Base-by-base conservation (phyloP, 2,113 vertebrate species). In the Spea bombifrons region DNA sequence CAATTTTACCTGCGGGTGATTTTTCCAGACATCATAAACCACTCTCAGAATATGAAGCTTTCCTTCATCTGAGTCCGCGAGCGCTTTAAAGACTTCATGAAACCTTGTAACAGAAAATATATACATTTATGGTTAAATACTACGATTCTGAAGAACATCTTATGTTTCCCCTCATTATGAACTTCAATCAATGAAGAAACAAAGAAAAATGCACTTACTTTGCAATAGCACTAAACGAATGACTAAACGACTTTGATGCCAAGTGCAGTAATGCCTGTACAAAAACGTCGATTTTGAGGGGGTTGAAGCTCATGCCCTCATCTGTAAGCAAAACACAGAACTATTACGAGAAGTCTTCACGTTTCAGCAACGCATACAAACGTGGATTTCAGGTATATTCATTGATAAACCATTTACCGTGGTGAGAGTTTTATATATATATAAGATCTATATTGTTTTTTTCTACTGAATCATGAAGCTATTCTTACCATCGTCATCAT, bases 231-330 rank as follows among this genome's bases (percentile, higher is more conserved):
- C 96, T 98, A 89, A 99, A 99, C 49, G 97, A 98, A 83, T 99
- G 96, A 88, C 97, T 99, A 88, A 97, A 98, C 16, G 97, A 99
- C 77, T 99, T 99, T 63, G 96, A 93, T 12, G 97, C 97, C 84
- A 99, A 87, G 75, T 97, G 92, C 45, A 99, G 95, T 50, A 99
- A 87, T 47, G 95, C 96, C 87, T 99, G 96, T 83, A 99, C 90
- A 85, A 99, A 99, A 70, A 99, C 96, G 8, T 99, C 97, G 82
- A 98, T 96, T 92, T 97, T 99, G 88, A 99, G 84, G 2, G 97
- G 97, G 85, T 97, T 99, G 89, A 98, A 99, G 75, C 91, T 92
- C 86, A 96, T 94, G 3, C 95, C 95, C 88, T 97, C 97, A 81
- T 98, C 97, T 99, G 89, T 73, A 89, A 90, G 75, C 82, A 75